These are phyloP conservation scores for Spialia ferax DNA, from an alignment of 2,888 invertebrate species.

Conservation along the genomic window DNA sequence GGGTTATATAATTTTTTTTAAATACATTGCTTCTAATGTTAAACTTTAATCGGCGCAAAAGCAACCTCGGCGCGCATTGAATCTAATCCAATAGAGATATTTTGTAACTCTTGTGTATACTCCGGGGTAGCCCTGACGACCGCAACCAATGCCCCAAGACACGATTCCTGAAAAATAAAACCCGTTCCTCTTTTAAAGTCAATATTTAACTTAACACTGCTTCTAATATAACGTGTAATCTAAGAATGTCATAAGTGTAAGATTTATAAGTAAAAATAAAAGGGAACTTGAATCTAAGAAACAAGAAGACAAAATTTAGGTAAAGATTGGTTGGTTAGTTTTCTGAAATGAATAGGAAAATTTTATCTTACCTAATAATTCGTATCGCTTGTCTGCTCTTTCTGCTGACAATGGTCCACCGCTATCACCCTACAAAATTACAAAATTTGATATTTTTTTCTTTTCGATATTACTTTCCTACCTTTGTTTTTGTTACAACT, in stretches of 20 bases:
- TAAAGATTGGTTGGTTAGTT: too few species aligned
- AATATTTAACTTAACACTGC: too few species aligned
- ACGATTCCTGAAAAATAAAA: constrained; percentile 88
- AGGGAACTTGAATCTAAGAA: too few species aligned
- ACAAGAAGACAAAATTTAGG: too few species aligned
- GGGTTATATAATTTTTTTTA: constrained; percentile 42
- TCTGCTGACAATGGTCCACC: constrained; percentile 92
- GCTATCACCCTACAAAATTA: constrained; percentile 89
- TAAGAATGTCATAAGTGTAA: too few species aligned
- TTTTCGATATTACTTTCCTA: too few species aligned
- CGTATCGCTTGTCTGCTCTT: constrained; percentile 89
- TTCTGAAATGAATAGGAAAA: background rate
- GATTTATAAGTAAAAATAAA: too few species aligned
- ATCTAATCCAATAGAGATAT: constrained; percentile 93
- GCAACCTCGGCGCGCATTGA: constrained; percentile 92
- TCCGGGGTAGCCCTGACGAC: constrained; percentile 93
- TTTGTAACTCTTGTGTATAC: constrained; percentile 94
- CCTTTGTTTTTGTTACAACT: too few species aligned
- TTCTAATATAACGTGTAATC: too few species aligned
- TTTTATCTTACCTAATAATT: constrained; percentile 90
- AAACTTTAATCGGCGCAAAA: constrained; percentile 88
- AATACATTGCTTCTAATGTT: constrained; percentile 50
- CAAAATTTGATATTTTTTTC: too few species aligned
- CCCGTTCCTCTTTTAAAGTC: background rate
- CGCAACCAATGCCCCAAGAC: constrained; percentile 96